Conservation (phyloP, 1,140 invertebrate genomes). For the Dinoponera quadriceps region DNA sequence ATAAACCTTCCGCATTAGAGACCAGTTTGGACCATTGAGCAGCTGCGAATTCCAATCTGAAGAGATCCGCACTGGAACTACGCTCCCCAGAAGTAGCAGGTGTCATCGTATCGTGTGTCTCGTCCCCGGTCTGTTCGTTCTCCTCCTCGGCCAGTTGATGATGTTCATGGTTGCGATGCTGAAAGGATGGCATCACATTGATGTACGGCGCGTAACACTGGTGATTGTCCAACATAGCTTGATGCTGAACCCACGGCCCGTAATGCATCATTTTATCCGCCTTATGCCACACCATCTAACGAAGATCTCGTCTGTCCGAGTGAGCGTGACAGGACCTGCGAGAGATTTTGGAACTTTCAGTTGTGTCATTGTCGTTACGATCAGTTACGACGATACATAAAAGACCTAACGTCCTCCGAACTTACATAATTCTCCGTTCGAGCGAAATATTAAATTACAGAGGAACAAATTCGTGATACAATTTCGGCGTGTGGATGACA, state of each 20-base stretch:
- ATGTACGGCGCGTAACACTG: conserved; percentile 79
- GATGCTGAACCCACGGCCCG: conserved; percentile 79
- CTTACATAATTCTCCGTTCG: background rate
- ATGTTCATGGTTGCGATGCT: conserved; percentile 73
- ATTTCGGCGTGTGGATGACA: background rate
- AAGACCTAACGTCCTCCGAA: background rate
- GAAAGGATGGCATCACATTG: conserved; percentile 74
- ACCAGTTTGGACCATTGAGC: conserved; percentile 93
- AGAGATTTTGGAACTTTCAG: background rate
- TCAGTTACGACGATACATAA: background rate
- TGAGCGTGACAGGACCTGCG: background rate
- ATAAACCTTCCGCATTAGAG: conserved; percentile 93
- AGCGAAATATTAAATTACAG: background rate
- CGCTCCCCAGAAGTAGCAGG: conserved; percentile 82
- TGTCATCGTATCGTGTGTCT: conserved; percentile 81
- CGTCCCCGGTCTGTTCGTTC: conserved; percentile 79
- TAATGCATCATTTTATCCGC: conserved; percentile 80
- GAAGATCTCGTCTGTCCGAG: background rate
- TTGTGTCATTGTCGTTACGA: background rate
- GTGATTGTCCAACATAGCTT: conserved; percentile 78
- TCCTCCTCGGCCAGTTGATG: conserved; percentile 77
- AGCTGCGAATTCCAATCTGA: conserved; percentile 93
- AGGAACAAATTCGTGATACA: background rate
- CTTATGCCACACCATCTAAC: conserved; percentile 14
- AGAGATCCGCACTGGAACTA: conserved; percentile 85